Percentiles rank a stretch among this genome's conserved stretches.
phyloP scores from a whole-genome alignment of 2,797 vertebrate species.

The Sciurus vulgaris region DNA sequence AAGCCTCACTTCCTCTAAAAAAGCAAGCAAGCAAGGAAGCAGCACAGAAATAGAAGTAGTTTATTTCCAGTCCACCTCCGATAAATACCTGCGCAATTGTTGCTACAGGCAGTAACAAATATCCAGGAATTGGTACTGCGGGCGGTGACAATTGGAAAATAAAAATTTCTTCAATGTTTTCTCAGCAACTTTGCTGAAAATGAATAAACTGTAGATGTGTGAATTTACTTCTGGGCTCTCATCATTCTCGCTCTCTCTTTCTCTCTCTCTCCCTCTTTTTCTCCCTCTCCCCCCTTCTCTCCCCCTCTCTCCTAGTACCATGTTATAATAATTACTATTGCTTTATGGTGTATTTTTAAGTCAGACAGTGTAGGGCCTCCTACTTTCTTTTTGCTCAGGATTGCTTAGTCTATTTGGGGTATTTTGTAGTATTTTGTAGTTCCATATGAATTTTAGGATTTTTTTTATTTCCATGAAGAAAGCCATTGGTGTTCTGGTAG shows the following conservation, averaged over 20 bases:
- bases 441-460: not conserved
- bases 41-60: too few species aligned
- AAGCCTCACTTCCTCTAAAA: too few species aligned
- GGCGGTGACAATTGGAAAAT: too few species aligned
- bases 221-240: not conserved
- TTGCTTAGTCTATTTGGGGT: not conserved
- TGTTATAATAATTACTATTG: too few species aligned
- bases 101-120: too few species aligned
- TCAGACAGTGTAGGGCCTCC: not conserved
- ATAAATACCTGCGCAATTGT: too few species aligned
- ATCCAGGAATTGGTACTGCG: too few species aligned
- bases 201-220: too few species aligned
- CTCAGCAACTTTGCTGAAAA: not conserved
- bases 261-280: not conserved
- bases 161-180: too few species aligned
- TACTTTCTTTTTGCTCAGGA: not conserved
- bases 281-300: fast-evolving
- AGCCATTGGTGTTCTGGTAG: not conserved
- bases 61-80: too few species aligned
- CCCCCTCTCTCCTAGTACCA: not conserved
- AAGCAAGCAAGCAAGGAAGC: too few species aligned
- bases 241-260: not conserved
- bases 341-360: too few species aligned
- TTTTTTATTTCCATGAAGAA: not conserved
- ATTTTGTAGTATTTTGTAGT: not conserved